These are phyloP conservation scores for Exephanes ischioxanthus DNA, from an alignment of 2,888 invertebrate species.

Conservation along the genomic window DNA sequence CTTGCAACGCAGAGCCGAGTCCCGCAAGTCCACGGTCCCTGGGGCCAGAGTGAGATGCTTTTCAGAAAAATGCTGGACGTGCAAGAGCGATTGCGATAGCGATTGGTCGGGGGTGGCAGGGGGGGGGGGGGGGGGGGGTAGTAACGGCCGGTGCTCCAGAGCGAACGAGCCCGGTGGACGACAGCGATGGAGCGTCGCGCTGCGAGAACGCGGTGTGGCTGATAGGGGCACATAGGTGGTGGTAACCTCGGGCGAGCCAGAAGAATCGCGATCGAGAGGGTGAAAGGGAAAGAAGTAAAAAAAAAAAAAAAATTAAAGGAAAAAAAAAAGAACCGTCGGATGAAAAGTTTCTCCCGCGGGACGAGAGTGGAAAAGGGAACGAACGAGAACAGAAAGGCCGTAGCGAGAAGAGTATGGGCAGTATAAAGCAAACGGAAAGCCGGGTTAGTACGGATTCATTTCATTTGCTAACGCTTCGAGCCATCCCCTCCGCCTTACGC, in stretches of 20 bases:
- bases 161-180: slow-evolving; percentile 65
- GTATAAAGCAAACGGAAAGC: slow-evolving; percentile 71
- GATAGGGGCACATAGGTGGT: slow-evolving; percentile 51
- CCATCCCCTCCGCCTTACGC: slow-evolving; percentile 47
- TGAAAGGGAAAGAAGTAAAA: slow-evolving; percentile 44
- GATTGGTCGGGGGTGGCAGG: slow-evolving; percentile 9
- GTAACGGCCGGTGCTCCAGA: slow-evolving; percentile 68
- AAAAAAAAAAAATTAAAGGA: slow-evolving; percentile 37
- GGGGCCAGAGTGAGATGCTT: slow-evolving; percentile 73
- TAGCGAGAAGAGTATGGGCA: slow-evolving; percentile 40
- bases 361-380: slow-evolving; percentile 50
- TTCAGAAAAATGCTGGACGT: slow-evolving; percentile 79
- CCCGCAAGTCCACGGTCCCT: slow-evolving; percentile 71
- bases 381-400: slow-evolving; percentile 54
- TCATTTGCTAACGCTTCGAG: slow-evolving; percentile 67
- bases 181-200: slow-evolving; percentile 58
- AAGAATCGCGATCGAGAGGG: slow-evolving; percentile 60
- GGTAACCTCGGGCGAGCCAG: slow-evolving; percentile 45
- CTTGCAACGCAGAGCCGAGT: slow-evolving; percentile 48
- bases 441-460: slow-evolving; percentile 75
- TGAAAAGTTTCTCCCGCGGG: slow-evolving; percentile 67
- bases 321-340: slow-evolving; percentile 54
- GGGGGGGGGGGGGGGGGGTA: slow-evolving; percentile 21
- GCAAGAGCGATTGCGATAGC: slow-evolving; percentile 78
- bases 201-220: slow-evolving; percentile 61